phyloP scores from a whole-genome alignment of 2,888 invertebrate genomes.

The Nomada ferruginata region DNA sequence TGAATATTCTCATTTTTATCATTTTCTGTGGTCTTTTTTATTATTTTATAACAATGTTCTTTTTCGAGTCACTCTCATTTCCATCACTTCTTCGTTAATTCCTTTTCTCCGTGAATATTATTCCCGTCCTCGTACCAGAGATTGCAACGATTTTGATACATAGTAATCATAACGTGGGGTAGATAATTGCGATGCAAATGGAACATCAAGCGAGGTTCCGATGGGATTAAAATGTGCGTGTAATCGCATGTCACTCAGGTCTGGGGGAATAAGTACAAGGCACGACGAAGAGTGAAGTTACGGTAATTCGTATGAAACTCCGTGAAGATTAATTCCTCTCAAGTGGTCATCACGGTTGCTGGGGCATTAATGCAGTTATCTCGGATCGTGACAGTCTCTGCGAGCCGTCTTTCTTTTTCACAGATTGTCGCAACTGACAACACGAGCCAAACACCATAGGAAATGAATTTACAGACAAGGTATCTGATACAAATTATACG shows the following conservation, averaged over 20 bases:
- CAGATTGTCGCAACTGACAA: conserved; percentile 40
- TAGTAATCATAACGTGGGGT: background rate
- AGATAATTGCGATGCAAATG: background rate
- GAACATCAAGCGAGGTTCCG: background rate
- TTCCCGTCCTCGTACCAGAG: too few species aligned
- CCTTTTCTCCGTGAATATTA: background rate
- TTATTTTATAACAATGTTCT: too few species aligned
- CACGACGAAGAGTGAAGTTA: conserved; percentile 12
- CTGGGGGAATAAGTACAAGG: conserved; percentile 10
- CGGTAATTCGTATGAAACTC: conserved; percentile 41
- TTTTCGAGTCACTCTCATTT: background rate
- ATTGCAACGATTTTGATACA: background rate
- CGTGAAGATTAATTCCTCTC: conserved; percentile 62
- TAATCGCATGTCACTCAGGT: conserved; percentile 26
- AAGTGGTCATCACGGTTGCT: conserved; percentile 50
- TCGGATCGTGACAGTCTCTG: conserved; percentile 59
- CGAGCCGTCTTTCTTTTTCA: conserved; percentile 52
- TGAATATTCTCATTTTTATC: background rate
- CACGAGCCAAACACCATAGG: conserved; percentile 31
- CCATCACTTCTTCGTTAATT: background rate
- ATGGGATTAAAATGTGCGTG: background rate
- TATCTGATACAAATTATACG: conserved; percentile 36
- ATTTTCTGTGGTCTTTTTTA: background rate
- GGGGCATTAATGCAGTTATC: conserved; percentile 65
- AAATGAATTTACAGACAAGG: conserved; percentile 51